phyloP scores from a whole-genome alignment of 2,888 invertebrate species.

The Nysson spinosus region DNA sequence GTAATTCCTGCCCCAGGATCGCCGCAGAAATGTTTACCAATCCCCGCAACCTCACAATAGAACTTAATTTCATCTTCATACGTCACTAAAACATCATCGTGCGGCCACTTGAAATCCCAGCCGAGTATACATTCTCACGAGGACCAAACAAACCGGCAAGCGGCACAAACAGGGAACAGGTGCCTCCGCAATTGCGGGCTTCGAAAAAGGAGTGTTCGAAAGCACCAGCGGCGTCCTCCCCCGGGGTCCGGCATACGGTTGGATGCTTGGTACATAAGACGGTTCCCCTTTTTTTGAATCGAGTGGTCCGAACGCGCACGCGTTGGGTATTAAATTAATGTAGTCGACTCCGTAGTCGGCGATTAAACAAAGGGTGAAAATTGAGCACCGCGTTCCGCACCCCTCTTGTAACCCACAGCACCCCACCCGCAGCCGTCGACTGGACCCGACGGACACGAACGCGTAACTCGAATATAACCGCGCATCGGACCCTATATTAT shows the following conservation, averaged over 20 bases:
- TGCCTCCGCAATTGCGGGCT: slow-evolving; percentile 10
- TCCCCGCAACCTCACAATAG: too few species aligned
- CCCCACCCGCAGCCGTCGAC: slow-evolving; percentile 33
- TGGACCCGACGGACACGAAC: too few species aligned
- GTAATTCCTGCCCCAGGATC: too few species aligned
- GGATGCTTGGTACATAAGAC: slow-evolving; percentile 40
- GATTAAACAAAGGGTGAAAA: slow-evolving; percentile 77
- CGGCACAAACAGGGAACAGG: slow-evolving; percentile 16
- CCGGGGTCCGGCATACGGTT: slow-evolving; percentile 1
- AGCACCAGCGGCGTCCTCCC: neutral
- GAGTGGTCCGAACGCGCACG: slow-evolving; percentile 64
- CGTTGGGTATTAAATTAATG: slow-evolving; percentile 74
- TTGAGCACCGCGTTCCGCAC: slow-evolving; percentile 66
- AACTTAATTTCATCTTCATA: too few species aligned
- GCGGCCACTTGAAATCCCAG: too few species aligned
- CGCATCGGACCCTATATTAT: too few species aligned
- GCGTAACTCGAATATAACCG: too few species aligned
- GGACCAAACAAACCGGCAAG: slow-evolving; percentile 9
- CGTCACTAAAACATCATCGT: slow-evolving; percentile 15
- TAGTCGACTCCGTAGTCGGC: slow-evolving; percentile 71
- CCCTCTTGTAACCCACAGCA: too few species aligned
- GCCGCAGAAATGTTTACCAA: too few species aligned
- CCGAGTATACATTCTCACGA: too few species aligned
- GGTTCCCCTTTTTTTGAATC: slow-evolving; percentile 53
- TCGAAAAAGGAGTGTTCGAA: slow-evolving; percentile 13